phyloP scores from a whole-genome alignment of 2,113 vertebrate genomes.

The Calonectris borealis region DNA sequence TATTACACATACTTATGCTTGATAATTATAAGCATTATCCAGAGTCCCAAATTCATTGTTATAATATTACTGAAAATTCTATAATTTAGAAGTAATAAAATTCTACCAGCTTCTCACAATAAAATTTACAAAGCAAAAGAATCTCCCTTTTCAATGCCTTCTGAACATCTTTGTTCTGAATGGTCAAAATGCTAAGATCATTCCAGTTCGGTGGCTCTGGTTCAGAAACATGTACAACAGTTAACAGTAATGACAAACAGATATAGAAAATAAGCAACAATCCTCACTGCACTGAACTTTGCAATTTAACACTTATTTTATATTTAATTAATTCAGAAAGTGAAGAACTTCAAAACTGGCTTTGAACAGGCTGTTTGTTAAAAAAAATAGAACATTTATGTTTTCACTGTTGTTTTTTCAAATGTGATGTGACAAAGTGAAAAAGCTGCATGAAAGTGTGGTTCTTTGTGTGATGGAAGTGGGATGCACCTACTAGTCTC shows the following conservation, averaged over 20 bases:
- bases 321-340: constrained; percentile 80
- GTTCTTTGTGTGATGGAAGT: constrained; percentile 78
- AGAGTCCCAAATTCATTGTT: neutral
- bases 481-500: constrained; percentile 76
- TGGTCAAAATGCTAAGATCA: constrained; percentile 32
- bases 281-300: constrained; percentile 66
- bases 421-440: constrained; percentile 88
- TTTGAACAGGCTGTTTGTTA: constrained; percentile 82
- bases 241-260: constrained; percentile 62
- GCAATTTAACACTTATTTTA: constrained; percentile 77
- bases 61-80: neutral
- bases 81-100: constrained; percentile 50
- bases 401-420: constrained; percentile 88
- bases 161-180: constrained; percentile 58
- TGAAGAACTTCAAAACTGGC: constrained; percentile 69
- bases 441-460: constrained; percentile 78
- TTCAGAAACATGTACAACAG: constrained; percentile 24
- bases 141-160: neutral
- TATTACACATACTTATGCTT: neutral
- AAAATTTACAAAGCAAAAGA: constrained; percentile 64
- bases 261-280: constrained; percentile 51
- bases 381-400: constrained; percentile 79
- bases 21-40: neutral
- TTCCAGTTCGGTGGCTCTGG: constrained; percentile 55
- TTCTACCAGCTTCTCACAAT: neutral